Conservation (phyloP, 2,888 invertebrate genomes). For the Spisula subtruncata region DNA sequence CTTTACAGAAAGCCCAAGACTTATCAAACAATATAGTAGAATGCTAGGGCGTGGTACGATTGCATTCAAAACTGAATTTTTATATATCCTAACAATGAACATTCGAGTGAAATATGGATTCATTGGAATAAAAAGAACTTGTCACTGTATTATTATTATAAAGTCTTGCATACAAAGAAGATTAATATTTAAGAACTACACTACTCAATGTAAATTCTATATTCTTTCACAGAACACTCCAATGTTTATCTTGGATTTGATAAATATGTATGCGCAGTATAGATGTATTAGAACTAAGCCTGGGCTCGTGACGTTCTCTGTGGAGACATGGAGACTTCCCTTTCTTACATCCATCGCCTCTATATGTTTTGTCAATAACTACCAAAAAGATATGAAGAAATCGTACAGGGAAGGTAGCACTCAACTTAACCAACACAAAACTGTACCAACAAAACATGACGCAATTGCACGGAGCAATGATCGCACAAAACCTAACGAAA, state of each 20-base stretch:
- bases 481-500: too few relatives aligned
- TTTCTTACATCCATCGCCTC: background rate
- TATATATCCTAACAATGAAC: background rate
- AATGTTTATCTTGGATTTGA: constrained; percentile 47
- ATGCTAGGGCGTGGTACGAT: constrained; percentile 43
- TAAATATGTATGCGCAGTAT: constrained; percentile 33
- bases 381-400: too few relatives aligned
- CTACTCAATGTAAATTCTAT: constrained; percentile 30
- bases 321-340: background rate
- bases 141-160: constrained; percentile 29
- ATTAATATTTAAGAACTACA: constrained; percentile 32
- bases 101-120: background rate
- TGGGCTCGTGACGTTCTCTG: constrained; percentile 27
- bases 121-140: background rate
- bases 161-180: constrained; percentile 20
- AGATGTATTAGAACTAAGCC: constrained; percentile 35
- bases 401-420: too few relatives aligned
- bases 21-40: constrained; percentile 26
- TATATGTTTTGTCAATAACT: too few relatives aligned
- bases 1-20: background rate
- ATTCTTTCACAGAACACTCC: constrained; percentile 42
- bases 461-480: too few relatives aligned
- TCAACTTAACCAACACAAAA: too few relatives aligned
- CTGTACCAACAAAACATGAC: too few relatives aligned
- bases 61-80: constrained; percentile 4